Evolutionary conservation across 2,113 vertebrate species (phyloP), one percentile per base, ranked within the genome.

Genomic region (Bucco capensis): DNA sequence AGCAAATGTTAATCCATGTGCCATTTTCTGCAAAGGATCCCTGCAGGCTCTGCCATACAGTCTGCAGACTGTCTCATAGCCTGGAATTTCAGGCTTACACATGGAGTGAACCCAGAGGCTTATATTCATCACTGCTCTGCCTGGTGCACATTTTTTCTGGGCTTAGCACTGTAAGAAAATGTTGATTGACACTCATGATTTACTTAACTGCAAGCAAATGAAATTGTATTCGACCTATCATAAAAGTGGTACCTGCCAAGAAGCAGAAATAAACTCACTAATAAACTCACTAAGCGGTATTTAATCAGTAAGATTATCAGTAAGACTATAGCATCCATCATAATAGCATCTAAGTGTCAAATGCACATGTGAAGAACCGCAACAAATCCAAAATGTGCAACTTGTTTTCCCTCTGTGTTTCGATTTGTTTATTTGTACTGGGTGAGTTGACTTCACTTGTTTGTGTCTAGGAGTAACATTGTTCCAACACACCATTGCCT

Each of bases 41-140:
- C 40, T n/a, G 67, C 57, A 91, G 49, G 37, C 54, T 80, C 53
- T 86, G 83, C 90, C 64, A 73, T 47, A 23, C 30, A 24, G 44
- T 81, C 53, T 23, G 14, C 46, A 58, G 47, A 46, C 77, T 95
- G 95, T 93, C 74, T 95, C 75, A 94, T 58, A 90, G 78, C 60
- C 53, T 90, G 88, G 90, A 88, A 96, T 94, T 95, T 87, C 85
- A 86, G 65, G 47, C 57, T 94, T 30, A 74, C 27, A 58, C 24
- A 53, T 5, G 2, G 42, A 65, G 66, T 89, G 67, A 95, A 87
- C 74, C 71, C 71, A 72, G 31, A 65, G 46, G 42, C 14, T 94
- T 79, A 25, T 22, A 46, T 57, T 66, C 16, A 73, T 62, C 6
- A 3, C 33, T 6, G 1, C 31, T 61, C 46, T 44, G 33, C 75